Base-by-base conservation (phyloP, 92 coral and sea anemone genomes). In the Actinostola sp. region DNA sequence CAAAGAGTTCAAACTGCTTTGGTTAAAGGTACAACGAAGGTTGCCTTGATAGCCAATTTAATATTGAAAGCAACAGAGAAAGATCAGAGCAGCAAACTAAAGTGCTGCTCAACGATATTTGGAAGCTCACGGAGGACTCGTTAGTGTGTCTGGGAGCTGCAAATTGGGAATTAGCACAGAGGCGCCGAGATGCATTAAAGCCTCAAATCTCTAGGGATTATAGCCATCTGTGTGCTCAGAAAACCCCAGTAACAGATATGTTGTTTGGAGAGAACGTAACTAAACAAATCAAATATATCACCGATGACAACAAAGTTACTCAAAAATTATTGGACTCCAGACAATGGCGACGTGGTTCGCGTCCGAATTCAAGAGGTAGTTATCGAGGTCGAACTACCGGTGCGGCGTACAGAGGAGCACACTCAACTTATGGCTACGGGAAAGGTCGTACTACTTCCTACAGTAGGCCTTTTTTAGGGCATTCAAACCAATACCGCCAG, bases 11-110 rank as follows among this genome's bases (percentile, higher is more conserved):
- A 81, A 66, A 73, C 28, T 66, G 81, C 78, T 0, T 63, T 73
- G 49, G 70, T 80, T 1, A 80, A 80, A 80, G 85, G 73, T 23
- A 79, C 79, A 26, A 80, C 79, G 29, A 79, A 46, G 39, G 84
- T 79, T 41, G 78, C 84, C 38, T 50, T 80, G 26, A 63, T 80
- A 9, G 85, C 85, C 50, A 75, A 80, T 25, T 24, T 49, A 33
- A 34, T 80, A 20, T 54, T 80, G 20, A 34, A 63, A 60, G 49
- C 2, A 25, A 70, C 50, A 55, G 15, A 70, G 43, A n/a, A 38
- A 38, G 45, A 7, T 7, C 7, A 39, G 66, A 71, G 53, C 45
- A 62, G 23, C 19, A 61, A 50, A 63, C 36, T n/a, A 35, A 63
- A 29, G 73, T 51, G 25, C 16, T 71, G 71, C 42, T 80, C 9